These are phyloP conservation scores for Pocillopora meandrina DNA, from an alignment of 92 coral and sea anemone species.

Conservation along the genomic window DNA sequence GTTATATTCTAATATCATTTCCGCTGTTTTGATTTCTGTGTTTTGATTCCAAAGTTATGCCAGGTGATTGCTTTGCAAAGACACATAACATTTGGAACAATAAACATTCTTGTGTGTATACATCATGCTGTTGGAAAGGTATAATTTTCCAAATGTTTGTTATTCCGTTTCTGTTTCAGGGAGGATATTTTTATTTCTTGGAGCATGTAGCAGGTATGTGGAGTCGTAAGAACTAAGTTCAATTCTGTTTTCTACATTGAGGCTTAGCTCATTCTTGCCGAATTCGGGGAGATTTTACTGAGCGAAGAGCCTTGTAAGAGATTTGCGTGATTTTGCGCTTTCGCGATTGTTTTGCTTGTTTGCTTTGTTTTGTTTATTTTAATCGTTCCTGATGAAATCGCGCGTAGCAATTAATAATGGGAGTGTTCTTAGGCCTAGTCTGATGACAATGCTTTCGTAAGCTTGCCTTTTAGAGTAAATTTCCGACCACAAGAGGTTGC, in stretches of 20 bases:
- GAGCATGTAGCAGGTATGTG: slow-evolving; percentile 93
- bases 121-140: neutral
- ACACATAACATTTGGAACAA: slow-evolving; percentile 1
- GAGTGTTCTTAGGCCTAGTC: too few species aligned
- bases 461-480: too few species aligned
- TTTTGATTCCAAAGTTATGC: too few species aligned
- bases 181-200: slow-evolving; percentile 88
- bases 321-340: neutral
- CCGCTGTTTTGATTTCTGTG: slow-evolving; percentile 22
- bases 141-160: neutral
- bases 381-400: too few species aligned
- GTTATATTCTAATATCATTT: slow-evolving; percentile 18
- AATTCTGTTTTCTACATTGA: neutral
- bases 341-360: too few species aligned
- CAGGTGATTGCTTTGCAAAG: neutral
- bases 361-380: too few species aligned
- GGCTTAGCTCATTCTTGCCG: neutral
- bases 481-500: too few species aligned
- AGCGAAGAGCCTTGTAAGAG: neutral
- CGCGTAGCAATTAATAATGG: too few species aligned
- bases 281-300: neutral
- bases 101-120: neutral
- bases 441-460: too few species aligned
- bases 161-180: slow-evolving; percentile 51
- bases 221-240: neutral